Evolutionary conservation across 2,113 vertebrate species (phyloP), one percentile per base, ranked within the genome.

Genomic region (Anarrhichthys ocellatus): DNA sequence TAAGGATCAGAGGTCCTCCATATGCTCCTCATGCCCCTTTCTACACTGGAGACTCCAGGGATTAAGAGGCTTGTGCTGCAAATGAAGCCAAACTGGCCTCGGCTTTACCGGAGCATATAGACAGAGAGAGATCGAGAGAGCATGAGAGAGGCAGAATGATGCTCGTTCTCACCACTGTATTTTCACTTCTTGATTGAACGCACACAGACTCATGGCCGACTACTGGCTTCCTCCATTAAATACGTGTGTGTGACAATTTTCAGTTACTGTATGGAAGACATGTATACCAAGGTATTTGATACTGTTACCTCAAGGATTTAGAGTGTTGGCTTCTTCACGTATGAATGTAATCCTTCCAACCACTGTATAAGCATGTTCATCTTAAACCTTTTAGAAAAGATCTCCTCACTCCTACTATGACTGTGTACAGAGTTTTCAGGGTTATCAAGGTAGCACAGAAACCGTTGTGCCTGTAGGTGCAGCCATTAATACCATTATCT

Each of bases 21-120:
- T 90, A 83, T 85, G 86, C 87, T 87, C 85, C 81, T 88, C 81
- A 73, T 88, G 91, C 87, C 86, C 82, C 59, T 94, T 91, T 94
- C 91, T 94, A 90, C 88, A 87, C 88, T 83, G 81, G 78, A 92
- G 86, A 76, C 83, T 91, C 76, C 88, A 73, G 87, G 91, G 93
- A 95, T 93, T 93, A 93, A 88, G 88, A 87, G 54, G 85, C 86
- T 89, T 86, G 80, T 84, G 82, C 80, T 88, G 85, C 78, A 92
- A 92, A 93, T 91, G 86, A 93, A 92, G 91, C 88, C 89, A 90
- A 87, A 82, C 84, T 91, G 90, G 90, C 90, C 84, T 78, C 46
- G 69, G 88, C 80, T 72, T 88, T 89, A 91, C 66, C 80, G n/a
- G 73, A 69, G 86, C 79, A 71, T 67, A 80, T n/a, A 89, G 70